Evolutionary conservation across 2,888 invertebrate genomes (phyloP).

Genomic region (Perizoma flavofasciatum): DNA sequence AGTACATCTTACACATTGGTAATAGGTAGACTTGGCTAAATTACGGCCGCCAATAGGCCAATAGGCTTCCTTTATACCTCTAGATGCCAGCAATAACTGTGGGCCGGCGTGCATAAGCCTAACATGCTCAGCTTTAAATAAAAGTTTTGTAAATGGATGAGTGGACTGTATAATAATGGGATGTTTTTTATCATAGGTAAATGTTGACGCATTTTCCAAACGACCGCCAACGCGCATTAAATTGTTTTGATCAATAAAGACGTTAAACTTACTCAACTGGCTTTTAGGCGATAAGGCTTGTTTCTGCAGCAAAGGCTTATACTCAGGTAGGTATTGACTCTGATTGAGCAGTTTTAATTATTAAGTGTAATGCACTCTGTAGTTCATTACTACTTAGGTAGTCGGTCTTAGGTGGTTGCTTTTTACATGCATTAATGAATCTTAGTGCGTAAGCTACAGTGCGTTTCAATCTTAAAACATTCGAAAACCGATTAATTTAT

Average conservation of each 20-base stretch:
- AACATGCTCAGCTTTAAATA: constrained; percentile 20
- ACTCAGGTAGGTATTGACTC: constrained; percentile 14
- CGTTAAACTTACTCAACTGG: constrained; percentile 5
- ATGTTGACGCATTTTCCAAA: constrained; percentile 8
- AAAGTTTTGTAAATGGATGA: constrained; percentile 27
- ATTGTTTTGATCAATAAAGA: constrained; percentile 7
- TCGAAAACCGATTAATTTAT: constrained; percentile 6
- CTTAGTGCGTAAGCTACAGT: constrained; percentile 13
- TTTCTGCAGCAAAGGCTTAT: background rate
- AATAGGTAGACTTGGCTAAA: constrained; percentile 34
- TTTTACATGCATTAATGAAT: constrained; percentile 15
- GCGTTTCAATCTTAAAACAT: constrained; percentile 18
- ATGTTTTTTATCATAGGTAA: constrained; percentile 24
- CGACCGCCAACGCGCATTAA: constrained; percentile 16
- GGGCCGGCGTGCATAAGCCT: constrained; percentile 28
- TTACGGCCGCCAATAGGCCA: constrained; percentile 31
- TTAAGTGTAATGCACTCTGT: constrained; percentile 11
- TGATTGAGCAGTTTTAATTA: constrained; percentile 8
- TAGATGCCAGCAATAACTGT: constrained; percentile 23
- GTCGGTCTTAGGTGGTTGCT: constrained; percentile 5
- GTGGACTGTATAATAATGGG: constrained; percentile 27
- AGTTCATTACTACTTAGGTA: constrained; percentile 12
- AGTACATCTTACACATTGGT: constrained; percentile 32
- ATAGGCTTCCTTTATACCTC: constrained; percentile 23
- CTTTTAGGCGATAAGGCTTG: constrained; percentile 1